These are phyloP conservation scores for Eublepharis macularius DNA, from an alignment of 2,113 vertebrate species.

Conservation along the genomic window DNA sequence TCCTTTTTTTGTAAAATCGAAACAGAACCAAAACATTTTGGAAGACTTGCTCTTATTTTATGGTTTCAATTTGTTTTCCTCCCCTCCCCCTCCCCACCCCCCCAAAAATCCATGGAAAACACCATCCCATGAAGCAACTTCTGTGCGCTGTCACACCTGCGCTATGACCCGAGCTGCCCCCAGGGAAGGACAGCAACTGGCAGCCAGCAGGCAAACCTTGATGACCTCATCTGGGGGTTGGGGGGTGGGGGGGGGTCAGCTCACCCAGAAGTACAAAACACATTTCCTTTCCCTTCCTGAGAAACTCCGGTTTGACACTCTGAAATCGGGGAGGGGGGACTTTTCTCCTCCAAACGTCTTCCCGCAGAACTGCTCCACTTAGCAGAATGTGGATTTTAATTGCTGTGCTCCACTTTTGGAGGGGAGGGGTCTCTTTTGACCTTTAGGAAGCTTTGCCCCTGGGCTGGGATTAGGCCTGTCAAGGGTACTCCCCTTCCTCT, in stretches of 20 bases:
- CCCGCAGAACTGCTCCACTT: background rate
- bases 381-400: background rate
- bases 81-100: constrained; percentile 56
- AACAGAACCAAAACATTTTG: background rate
- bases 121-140: constrained; percentile 72
- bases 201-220: constrained; percentile 34
- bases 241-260: background rate
- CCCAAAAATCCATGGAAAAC: constrained; percentile 76
- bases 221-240: background rate
- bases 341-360: background rate
- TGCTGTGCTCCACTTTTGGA: background rate
- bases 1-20: background rate
- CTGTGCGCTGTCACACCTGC: constrained; percentile 60
- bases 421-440: background rate
- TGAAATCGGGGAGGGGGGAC: background rate
- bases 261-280: background rate
- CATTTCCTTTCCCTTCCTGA: background rate
- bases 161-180: constrained; percentile 38
- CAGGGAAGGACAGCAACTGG: constrained; percentile 27
- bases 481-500: background rate
- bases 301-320: background rate
- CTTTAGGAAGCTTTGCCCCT: background rate
- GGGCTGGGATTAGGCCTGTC: too few species aligned
- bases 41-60: constrained; percentile 15
- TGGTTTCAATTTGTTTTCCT: constrained; percentile 47